Percentiles rank a stretch among this genome's conserved stretches.
phyloP scores from a whole-genome alignment of 35 echinoderm and acorn worm species.

The Lytechinus pictus region DNA sequence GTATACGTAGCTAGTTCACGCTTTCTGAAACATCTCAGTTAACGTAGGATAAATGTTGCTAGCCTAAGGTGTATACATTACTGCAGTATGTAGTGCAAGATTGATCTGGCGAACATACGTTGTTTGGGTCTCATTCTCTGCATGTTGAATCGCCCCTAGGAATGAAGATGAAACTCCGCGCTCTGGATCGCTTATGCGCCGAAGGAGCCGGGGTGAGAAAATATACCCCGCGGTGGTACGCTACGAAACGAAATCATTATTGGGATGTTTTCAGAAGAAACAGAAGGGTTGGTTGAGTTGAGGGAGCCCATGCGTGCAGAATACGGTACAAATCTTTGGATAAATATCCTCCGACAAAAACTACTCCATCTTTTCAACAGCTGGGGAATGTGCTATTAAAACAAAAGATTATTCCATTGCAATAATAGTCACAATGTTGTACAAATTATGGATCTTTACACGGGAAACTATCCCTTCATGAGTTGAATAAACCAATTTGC shows the following conservation, averaged over 20 bases:
- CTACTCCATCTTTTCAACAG: background rate
- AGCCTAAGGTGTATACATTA: background rate
- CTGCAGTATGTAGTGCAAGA: background rate
- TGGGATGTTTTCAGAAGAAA: background rate
- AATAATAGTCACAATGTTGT: background rate
- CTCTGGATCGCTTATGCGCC: background rate
- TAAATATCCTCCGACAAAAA: background rate
- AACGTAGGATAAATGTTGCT: background rate
- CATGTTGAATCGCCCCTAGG: background rate
- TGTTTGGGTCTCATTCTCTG: constrained; percentile 7
- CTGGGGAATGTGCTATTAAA: background rate
- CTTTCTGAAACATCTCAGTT: background rate
- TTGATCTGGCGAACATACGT: background rate
- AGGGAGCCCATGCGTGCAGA: background rate
- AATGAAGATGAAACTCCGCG: background rate
- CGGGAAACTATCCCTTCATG: no score
- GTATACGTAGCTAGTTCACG: background rate
- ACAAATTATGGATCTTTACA: background rate
- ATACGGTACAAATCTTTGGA: background rate
- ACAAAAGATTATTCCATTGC: background rate
- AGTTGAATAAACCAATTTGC: no score
- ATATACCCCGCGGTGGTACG: background rate
- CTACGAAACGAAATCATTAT: background rate
- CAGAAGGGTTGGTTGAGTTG: background rate
- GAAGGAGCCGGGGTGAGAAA: background rate